Percentiles rank a stretch among this genome's conserved stretches.
phyloP scores from a whole-genome alignment of 2,888 invertebrate species.

The Eilema caniola region DNA sequence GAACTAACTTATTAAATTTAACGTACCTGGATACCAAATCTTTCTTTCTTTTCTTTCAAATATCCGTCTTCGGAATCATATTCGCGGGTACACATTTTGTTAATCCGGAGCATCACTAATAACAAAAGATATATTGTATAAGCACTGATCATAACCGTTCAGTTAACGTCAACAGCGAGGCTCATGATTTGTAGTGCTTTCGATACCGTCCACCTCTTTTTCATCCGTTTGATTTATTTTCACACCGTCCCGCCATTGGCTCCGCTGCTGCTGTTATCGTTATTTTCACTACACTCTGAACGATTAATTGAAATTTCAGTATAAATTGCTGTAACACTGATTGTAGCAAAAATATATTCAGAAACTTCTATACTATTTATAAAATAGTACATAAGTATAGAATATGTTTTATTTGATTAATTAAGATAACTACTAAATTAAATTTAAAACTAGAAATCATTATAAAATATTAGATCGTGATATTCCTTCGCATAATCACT shows the following conservation, averaged over 20 bases:
- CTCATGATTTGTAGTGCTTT: constrained; percentile 57
- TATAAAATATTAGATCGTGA: too few species aligned
- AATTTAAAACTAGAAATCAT: too few species aligned
- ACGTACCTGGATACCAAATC: too few species aligned
- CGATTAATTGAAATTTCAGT: background rate
- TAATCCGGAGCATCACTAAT: background rate
- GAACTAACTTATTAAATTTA: too few species aligned
- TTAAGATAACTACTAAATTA: too few species aligned
- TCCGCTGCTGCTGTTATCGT: constrained; percentile 25
- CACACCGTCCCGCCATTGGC: constrained; percentile 40
- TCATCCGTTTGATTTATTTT: constrained; percentile 58
- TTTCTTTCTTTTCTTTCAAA: too few species aligned
- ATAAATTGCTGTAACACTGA: background rate
- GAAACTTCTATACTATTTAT: too few species aligned
- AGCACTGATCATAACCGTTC: constrained; percentile 10
- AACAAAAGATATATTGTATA: constrained; percentile 1
- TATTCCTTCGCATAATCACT: too few species aligned
- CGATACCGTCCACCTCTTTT: constrained; percentile 59
- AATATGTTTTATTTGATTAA: too few species aligned
- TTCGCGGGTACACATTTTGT: background rate
- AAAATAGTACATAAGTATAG: too few species aligned
- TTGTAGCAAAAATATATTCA: too few species aligned
- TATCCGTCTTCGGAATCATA: background rate
- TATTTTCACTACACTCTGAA: background rate
- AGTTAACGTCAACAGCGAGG: constrained; percentile 36